A percentile compares a stretch with the other conserved stretches of the same genome.
phyloP scores from a whole-genome alignment of 2,888 invertebrate genomes.

The Ernsta delagoae region DNA sequence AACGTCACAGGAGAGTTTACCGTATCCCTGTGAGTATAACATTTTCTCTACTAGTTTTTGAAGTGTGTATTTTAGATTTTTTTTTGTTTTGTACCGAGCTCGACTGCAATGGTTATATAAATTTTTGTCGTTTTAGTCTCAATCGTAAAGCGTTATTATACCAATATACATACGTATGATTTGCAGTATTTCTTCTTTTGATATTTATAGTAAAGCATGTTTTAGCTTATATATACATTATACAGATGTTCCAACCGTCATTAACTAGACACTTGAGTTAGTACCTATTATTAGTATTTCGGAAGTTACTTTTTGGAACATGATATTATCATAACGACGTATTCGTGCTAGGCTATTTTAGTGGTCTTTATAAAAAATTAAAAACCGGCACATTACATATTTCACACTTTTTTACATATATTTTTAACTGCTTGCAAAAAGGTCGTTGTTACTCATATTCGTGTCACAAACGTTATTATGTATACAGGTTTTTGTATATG shows the following conservation, averaged over 20 bases:
- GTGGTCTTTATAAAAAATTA: no score
- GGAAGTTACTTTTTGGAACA: neutral
- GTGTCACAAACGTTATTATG: conserved; percentile 17
- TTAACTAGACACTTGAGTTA: no score
- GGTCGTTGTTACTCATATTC: conserved; percentile 6
- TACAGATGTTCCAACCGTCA: no score
- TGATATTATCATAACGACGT: no score
- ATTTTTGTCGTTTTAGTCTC: neutral
- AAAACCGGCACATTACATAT: no score
- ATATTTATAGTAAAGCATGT: neutral
- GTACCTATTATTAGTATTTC: neutral
- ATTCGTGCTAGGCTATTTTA: no score
- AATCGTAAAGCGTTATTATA: neutral
- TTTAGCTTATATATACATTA: no score
- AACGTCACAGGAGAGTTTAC: conserved; percentile 87
- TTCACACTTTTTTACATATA: no score
- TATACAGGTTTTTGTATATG: conserved; percentile 4
- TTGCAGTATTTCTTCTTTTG: neutral
- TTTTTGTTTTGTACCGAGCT: no score
- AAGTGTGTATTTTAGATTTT: neutral
- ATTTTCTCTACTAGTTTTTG: conserved; percentile 37
- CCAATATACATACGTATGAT: neutral
- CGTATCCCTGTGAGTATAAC: conserved; percentile 86
- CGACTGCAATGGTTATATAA: neutral
- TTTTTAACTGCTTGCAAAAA: neutral